Percentiles rank a stretch among this genome's conserved stretches.
These are phyloP conservation scores for Ptyas mucosa DNA, from an alignment of 2,113 vertebrate species.

Conservation along the genomic window DNA sequence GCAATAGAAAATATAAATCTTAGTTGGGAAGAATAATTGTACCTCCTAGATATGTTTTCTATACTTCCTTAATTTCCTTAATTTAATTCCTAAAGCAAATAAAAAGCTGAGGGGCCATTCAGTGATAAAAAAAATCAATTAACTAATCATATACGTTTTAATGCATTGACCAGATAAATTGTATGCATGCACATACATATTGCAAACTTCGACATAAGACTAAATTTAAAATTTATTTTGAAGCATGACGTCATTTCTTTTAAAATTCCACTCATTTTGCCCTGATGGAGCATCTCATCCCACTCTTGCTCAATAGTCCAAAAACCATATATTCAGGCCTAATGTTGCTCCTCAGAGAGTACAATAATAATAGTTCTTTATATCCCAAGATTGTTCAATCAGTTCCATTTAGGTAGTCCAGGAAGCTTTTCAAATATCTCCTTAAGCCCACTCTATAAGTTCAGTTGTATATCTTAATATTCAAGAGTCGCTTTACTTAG, in stretches of 20 bases:
- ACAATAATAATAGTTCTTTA: too few relatives aligned
- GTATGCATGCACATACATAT: background rate
- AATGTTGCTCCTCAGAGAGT: too few relatives aligned
- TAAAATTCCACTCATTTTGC: too few relatives aligned
- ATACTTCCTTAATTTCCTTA: background rate
- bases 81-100: background rate
- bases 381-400: too few relatives aligned
- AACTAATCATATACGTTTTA: background rate
- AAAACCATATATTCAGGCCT: too few relatives aligned
- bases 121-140: background rate
- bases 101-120: background rate
- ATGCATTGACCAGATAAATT: background rate
- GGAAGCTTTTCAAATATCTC: too few relatives aligned
- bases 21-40: conserved; percentile 10
- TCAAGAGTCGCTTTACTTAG: too few relatives aligned
- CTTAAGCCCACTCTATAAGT: too few relatives aligned
- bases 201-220: background rate
- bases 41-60: background rate
- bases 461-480: too few relatives aligned
- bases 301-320: too few relatives aligned
- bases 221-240: background rate
- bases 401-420: too few relatives aligned
- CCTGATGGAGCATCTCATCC: too few relatives aligned
- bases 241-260: background rate
- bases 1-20: conserved; percentile 62